Conservation (phyloP, 2,113 vertebrate genomes). For the Poeciliopsis occidentalis region DNA sequence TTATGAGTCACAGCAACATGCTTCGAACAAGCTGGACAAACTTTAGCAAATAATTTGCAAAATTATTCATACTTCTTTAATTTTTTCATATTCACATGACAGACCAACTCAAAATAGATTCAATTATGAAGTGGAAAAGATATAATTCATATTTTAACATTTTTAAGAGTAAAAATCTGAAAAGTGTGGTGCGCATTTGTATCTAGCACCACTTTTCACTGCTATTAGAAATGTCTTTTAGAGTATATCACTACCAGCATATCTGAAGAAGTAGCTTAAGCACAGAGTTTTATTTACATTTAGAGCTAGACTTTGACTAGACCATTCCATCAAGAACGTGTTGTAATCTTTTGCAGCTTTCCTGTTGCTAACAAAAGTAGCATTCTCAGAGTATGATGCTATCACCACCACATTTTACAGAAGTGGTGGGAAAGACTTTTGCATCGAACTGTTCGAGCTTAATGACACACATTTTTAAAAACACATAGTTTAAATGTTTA, state of each 20-base stretch:
- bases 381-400: neutral
- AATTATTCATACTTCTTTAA: no score
- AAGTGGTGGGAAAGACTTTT: neutral
- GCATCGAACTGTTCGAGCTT: neutral
- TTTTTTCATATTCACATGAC: neutral
- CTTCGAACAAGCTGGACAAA: neutral
- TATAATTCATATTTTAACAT: neutral
- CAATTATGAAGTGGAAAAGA: neutral
- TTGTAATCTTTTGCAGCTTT: no score
- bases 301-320: no score
- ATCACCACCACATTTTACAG: neutral
- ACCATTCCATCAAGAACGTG: no score
- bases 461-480: neutral
- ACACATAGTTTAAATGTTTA: neutral
- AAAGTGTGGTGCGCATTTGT: no score
- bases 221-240: no score
- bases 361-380: neutral
- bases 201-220: no score
- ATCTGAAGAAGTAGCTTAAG: no score
- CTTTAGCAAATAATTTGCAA: neutral
- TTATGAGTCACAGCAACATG: neutral
- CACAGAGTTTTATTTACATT: no score
- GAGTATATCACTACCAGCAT: no score
- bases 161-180: no score
- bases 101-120: neutral